Conservation (phyloP, 2,797 vertebrate genomes). For the Toxotes lorentzi region DNA sequence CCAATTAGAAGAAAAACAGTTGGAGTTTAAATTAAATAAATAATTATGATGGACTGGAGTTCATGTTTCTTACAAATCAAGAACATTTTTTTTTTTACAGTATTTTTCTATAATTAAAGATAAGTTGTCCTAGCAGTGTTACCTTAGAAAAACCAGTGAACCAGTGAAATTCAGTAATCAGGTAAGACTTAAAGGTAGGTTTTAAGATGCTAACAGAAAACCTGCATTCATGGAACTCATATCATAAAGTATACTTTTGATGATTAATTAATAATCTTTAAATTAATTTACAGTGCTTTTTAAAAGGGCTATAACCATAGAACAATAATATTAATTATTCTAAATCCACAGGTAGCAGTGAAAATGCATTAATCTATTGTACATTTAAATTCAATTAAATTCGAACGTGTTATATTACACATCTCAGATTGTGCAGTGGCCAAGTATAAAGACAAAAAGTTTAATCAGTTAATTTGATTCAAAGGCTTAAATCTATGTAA, state of each 20-base stretch:
- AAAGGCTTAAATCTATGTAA: background rate
- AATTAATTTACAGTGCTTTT: background rate
- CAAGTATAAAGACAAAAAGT: background rate
- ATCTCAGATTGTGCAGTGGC: background rate
- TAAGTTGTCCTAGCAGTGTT: background rate
- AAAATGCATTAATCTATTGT: background rate
- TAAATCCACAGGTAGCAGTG: background rate
- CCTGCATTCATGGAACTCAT: conserved; percentile 5
- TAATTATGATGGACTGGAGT: background rate
- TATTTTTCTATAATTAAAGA: background rate
- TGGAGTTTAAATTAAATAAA: background rate
- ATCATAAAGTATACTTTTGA: background rate
- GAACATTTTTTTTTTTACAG: background rate
- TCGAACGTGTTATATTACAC: background rate
- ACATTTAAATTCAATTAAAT: background rate
- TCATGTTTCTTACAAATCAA: background rate
- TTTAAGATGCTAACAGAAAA: conserved; percentile 17
- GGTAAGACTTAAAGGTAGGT: background rate
- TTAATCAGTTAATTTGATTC: background rate
- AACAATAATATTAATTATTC: conserved; percentile 9
- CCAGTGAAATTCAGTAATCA: background rate
- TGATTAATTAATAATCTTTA: background rate
- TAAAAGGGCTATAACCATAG: background rate
- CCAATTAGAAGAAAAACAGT: background rate
- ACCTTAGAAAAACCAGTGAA: no score